Percentiles rank a stretch among this genome's conserved stretches.
These are phyloP conservation scores for Danio jaintianensis DNA, from an alignment of 2,797 vertebrate genomes.

Conservation along the genomic window DNA sequence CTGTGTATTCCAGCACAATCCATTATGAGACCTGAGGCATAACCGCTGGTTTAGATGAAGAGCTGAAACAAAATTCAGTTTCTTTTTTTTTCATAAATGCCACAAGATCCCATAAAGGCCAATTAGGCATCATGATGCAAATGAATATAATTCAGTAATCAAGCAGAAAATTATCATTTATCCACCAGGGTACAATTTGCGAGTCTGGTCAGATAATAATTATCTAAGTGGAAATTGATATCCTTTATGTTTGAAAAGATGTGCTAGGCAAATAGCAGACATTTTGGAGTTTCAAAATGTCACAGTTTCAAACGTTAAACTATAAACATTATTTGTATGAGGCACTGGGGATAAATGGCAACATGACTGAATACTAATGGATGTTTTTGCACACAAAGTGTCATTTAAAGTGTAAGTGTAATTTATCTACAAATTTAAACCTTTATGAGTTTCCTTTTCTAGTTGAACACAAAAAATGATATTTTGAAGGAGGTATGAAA, in stretches of 20 bases:
- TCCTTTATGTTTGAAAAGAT: background rate
- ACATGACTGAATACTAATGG: constrained; percentile 6
- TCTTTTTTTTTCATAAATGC: background rate
- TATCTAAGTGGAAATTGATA: constrained; percentile 1
- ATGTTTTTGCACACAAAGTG: background rate
- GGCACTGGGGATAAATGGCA: background rate
- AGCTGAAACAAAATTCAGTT: background rate
- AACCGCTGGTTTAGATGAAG: background rate
- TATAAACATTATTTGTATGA: constrained; percentile 1
- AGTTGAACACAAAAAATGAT: no score
- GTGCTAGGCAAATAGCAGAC: background rate
- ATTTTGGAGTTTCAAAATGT: background rate
- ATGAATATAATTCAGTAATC: constrained; percentile 1
- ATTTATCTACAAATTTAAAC: no score
- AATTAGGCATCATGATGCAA: constrained; percentile 1
- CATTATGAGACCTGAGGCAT: background rate
- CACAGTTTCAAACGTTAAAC: background rate
- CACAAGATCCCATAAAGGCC: background rate
- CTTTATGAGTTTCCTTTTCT: no score
- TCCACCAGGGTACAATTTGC: constrained; percentile 3
- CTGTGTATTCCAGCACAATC: background rate
- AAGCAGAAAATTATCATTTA: background rate
- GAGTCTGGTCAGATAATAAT: constrained; percentile 18
- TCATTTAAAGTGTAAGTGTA: background rate
- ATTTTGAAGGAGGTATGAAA: no score